Base-by-base conservation (phyloP, 2,888 invertebrate species). In the Troides oblongomaculatus region DNA sequence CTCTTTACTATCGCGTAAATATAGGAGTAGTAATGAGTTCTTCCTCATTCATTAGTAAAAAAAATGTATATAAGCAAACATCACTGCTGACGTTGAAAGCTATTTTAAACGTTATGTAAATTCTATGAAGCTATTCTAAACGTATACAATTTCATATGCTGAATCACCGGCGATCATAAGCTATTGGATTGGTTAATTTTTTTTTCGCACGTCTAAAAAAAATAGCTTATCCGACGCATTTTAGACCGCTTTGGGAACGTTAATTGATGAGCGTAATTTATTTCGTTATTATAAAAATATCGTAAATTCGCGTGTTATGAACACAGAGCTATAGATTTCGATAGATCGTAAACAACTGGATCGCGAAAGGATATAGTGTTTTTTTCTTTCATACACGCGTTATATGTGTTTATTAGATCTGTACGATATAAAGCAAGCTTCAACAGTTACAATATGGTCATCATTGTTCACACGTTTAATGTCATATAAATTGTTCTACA, bases 261-360 rank as follows among this genome's bases (percentile, higher is more conserved):
- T 53, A 70, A 70, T 66, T 62, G 62, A 70, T 66, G 69, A 59
- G 58, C 17, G 59, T 66, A 66, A 66, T 70, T 62, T 62, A 70
- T 70, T 57, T 62, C 8, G 36, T 56, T 66, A 53, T 70, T 63
- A 66, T 69, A 58, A 62, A 70, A 70, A 70, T 66, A 66, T 63
- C 50, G 36, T 63, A 61, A 10, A 53, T 64, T 59, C n/a, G n/a
- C 21, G 62, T 59, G 39, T 63, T 59, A 59, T 58, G 69, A 30
- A 62, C 62, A 50, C 46, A 21, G 58, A 62, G 62, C 39, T 21
- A 46, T 58, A 69, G 58, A 58, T 50, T 43, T 10, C 62, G 58
- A 64, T 64, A 56, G 53, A 58, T 62, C 65, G 69, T 66, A 70
- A 66, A 70, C 69, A 70, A n/a, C 39, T 39, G 23, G 53, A 46